Base-by-base conservation (phyloP, 2,797 vertebrate genomes). In the Arremon aurantiirostris region DNA sequence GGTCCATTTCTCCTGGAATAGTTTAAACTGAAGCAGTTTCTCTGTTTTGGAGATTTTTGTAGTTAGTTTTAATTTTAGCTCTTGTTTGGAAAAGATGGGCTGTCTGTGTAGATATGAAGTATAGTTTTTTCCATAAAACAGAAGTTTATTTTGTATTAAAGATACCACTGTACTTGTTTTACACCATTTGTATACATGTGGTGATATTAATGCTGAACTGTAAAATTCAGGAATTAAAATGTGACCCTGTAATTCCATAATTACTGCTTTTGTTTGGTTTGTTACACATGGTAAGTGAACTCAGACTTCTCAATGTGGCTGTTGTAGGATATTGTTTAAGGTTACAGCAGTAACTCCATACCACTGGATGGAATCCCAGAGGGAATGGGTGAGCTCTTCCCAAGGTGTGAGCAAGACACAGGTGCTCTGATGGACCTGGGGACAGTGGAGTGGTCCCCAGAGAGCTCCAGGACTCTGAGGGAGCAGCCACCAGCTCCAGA, bases 111-210 rank as follows among this genome's bases (percentile, higher is more conserved):
- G 98, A 98, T 98, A 98, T 95, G 97, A 98, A 98, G 97, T 98
- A 98, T 98, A 98, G 98, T 98, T 98, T 98, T 97, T 98, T 98
- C 98, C 98, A 98, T 98, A 98, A 98, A 98, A 97, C 97, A 98
- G 98, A 98, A 98, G 97, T 98, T 98, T 98, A 98, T 99, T 99
- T 99, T 99, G 98, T 99, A 99, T 98, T 98, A 98, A 98, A 98
- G 98, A 98, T 98, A 98, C 98, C 99, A 99, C 98, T 98, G 98
- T 98, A 98, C 97, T 98, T 98, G 98, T 99, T 99, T 99, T 98
- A 98, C 98, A 99, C 98, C 98, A 98, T 99, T 99, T 99, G 99
- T 99, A 99, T 99, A 99, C 98, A 98, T 99, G 98, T 98, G 98
- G 98, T 98, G 98, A 98, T 98, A 99, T 98, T 99, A 98, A 98